Base-by-base conservation (phyloP, 2,797 vertebrate species). In the Premnoplex brunnescens region DNA sequence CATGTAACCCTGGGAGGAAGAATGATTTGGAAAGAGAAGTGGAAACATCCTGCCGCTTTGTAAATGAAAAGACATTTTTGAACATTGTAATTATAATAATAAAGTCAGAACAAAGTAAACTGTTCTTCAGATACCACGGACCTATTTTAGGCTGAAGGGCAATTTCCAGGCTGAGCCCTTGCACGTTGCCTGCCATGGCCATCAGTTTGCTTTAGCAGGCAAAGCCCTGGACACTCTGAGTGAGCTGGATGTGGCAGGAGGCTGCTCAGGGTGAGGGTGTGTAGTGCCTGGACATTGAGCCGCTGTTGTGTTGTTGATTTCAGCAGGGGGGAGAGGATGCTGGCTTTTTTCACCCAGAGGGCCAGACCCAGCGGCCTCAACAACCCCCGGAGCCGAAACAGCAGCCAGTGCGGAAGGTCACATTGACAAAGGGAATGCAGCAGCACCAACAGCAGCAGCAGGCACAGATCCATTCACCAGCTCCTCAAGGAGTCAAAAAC, bases 381-480 rank as follows among this genome's bases (percentile, higher is more conserved):
- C 97, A 83, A 46, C 93, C 96, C 76, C 97, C 36, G 28, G 98
- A 98, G 84, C 97, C 88, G 66, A 97, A 97, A 96, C 98, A 97
- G 96, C 98, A 98, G 72, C 95, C 98, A 82, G 97, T 98, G 82
- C 98, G 99, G 97, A 99, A 99, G 98, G 98, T 99, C 94, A 99
- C 99, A 32, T 97, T 99, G 97, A 98, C 98, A 93, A 98, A 98
- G 84, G 97, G 97, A 80, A 85, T 97, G 95, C 98, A 98, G 89
- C 98, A 98, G 87, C 98, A 96, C 95, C 97, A 97, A 63, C 95
- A 93, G 85, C 97, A 95, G 66, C 97, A 94, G 72, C 96, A 97
- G 92, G 88, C 97, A 72, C 97, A 97, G 83, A 67, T 95, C 81
- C 97, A 97, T 91, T 88, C 97, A 14, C 48, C 97, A 44, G 85